Conservation (phyloP, 2,888 invertebrate genomes). For the Lamproptera curius region DNA sequence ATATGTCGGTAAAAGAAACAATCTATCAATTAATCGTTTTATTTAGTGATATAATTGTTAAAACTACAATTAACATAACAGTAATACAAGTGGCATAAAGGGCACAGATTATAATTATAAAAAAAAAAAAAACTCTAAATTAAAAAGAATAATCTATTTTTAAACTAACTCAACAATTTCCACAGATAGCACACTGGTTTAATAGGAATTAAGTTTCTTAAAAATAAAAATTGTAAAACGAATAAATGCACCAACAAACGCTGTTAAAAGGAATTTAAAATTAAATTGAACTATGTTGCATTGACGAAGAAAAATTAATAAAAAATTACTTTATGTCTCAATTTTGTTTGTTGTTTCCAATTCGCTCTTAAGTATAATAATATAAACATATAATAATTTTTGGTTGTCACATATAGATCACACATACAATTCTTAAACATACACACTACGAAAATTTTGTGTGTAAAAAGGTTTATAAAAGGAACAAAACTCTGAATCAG, state of each 20-base stretch:
- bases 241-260: constrained; percentile 21
- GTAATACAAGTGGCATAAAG: constrained; percentile 5
- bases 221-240: constrained; percentile 7
- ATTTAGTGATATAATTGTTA: constrained; percentile 7
- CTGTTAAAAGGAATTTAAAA: constrained; percentile 1
- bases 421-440: neutral
- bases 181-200: constrained; percentile 10
- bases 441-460: neutral
- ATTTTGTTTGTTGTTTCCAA: neutral
- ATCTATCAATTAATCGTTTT: constrained; percentile 1
- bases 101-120: neutral
- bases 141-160: constrained; percentile 8
- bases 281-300: neutral
- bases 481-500: neutral
- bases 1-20: constrained; percentile 4
- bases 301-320: neutral
- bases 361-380: neutral
- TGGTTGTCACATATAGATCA: constrained; percentile 8
- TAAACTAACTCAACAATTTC: constrained; percentile 5
- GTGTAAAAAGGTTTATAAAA: neutral
- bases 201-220: constrained; percentile 9
- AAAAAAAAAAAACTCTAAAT: constrained; percentile 6
- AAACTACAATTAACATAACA: constrained; percentile 16
- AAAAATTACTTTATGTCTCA: neutral
- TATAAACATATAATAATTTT: constrained; percentile 5